Evolutionary conservation across 2,888 invertebrate genomes (phyloP), one percentile per base, ranked within the genome.

Genomic region (Habroteleia sp.): DNA sequence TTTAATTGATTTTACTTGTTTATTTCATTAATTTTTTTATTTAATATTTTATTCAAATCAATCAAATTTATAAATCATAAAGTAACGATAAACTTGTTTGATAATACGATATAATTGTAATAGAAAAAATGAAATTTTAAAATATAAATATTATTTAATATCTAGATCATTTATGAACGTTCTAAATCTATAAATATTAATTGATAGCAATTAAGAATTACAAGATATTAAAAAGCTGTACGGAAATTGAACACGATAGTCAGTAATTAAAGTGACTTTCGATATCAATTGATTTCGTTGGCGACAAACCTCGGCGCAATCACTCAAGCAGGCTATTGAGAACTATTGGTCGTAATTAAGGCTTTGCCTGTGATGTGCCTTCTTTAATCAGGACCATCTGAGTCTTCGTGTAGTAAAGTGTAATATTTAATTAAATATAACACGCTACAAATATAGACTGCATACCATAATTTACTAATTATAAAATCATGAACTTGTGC

Each of bases 301-400:
- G 25, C 8, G 48, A 23, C 25, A 60, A 71, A 46, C 17, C 60
- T 33, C 27, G 25, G 29, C n/a, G 29, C 60, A 69, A 69, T 69
- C 52, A 46, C 29, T 60, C 46, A 52, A 10, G 37, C 16, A n/a
- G n/a, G n/a, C 60, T 46, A 50, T 69, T 69, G 52, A 69, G 58
- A 52, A 58, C 35, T 11, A 44, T 58, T 56, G 42, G 11, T 14
- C 14, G 58, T 73, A 73, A 73, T 73, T 65, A 60, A 60, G 50
- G 58, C 42, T 66, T 60, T 29, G 35, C 48, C 37, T 50, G 56
- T 29, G 56, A 56, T 27, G 56, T 16, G 11, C 27, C 56, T 74
- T 74, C 65, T 74, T 74, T 66, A 74, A 74, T 74, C 54, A 66
- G 66, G 54, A 60, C 37, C 37, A 58, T 42, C 46, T 44, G 37